phyloP scores from a whole-genome alignment of 2,888 invertebrate genomes.

The Macrophya alboannulata region DNA sequence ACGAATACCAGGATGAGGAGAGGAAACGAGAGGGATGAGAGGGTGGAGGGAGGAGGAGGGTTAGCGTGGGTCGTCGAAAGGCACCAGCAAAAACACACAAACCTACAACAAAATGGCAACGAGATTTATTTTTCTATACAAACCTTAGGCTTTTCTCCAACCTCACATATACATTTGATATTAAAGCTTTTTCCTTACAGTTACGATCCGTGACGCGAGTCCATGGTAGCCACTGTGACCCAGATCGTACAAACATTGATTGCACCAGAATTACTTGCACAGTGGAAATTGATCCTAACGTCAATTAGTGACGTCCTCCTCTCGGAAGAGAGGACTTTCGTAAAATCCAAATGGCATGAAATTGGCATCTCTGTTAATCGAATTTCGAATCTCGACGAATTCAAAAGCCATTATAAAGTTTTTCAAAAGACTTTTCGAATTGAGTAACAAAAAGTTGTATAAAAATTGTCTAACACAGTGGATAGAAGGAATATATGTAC shows the following conservation, averaged over 20 bases:
- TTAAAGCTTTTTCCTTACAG: not conserved
- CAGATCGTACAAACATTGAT: not conserved
- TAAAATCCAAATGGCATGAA: not conserved
- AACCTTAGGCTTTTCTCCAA: not conserved
- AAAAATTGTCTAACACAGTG: not conserved
- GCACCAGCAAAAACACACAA: conserved; percentile 31
- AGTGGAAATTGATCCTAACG: not conserved
- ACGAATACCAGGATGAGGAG: conserved; percentile 26
- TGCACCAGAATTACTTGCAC: not conserved
- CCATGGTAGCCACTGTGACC: not conserved
- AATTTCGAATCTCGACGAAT: not conserved
- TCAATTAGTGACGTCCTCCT: not conserved
- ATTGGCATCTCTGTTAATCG: not conserved
- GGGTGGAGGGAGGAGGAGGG: not conserved
- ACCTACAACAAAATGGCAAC: conserved; percentile 48
- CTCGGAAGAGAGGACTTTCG: not conserved
- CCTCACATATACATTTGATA: not conserved
- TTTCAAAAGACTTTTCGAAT: not conserved
- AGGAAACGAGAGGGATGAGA: conserved; percentile 53
- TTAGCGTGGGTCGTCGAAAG: not conserved
- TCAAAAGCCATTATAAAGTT: not conserved
- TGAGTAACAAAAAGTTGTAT: not conserved
- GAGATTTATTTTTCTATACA: conserved; percentile 10
- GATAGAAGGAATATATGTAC: not conserved
- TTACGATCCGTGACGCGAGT: not conserved